phyloP scores from a whole-genome alignment of 2,888 invertebrate species.

The Disparrhopalites patrizii region DNA sequence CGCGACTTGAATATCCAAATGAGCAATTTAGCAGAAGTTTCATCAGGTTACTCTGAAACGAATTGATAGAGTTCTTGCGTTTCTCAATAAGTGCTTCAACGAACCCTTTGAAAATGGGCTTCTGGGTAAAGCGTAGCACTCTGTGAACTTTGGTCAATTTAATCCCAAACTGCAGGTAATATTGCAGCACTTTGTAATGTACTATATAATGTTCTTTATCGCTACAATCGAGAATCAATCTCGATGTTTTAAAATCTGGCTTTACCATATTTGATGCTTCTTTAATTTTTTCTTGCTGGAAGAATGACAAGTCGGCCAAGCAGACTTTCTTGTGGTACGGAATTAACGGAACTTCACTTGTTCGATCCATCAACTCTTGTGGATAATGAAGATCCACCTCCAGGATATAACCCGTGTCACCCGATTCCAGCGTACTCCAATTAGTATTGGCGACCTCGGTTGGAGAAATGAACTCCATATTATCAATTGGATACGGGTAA shows the following conservation, averaged over 20 bases:
- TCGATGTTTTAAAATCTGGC: neutral
- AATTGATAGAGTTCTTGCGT: too few relatives aligned
- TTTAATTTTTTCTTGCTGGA: neutral
- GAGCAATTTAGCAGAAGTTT: too few relatives aligned
- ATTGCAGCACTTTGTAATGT: neutral
- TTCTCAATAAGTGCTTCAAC: too few relatives aligned
- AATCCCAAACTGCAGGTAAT: neutral
- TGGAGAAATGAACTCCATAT: too few relatives aligned
- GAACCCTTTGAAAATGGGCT: too few relatives aligned
- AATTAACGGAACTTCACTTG: neutral
- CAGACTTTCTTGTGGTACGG: neutral
- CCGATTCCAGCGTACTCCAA: too few relatives aligned
- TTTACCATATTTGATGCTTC: neutral
- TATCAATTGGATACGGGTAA: too few relatives aligned
- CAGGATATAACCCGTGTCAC: neutral
- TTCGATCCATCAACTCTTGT: neutral
- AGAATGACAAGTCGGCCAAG: neutral
- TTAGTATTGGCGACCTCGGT: too few relatives aligned
- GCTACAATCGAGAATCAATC: neutral
- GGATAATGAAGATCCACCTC: neutral
- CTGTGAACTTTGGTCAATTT: neutral
- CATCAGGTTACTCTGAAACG: too few relatives aligned
- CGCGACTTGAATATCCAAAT: too few relatives aligned
- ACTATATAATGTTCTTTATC: neutral
- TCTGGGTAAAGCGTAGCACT: neutral